A percentile compares a stretch with the other conserved stretches of the same genome.
Evolutionary conservation across 2,797 vertebrate genomes (phyloP).

Genomic region (Mormyrops attenuatus): DNA sequence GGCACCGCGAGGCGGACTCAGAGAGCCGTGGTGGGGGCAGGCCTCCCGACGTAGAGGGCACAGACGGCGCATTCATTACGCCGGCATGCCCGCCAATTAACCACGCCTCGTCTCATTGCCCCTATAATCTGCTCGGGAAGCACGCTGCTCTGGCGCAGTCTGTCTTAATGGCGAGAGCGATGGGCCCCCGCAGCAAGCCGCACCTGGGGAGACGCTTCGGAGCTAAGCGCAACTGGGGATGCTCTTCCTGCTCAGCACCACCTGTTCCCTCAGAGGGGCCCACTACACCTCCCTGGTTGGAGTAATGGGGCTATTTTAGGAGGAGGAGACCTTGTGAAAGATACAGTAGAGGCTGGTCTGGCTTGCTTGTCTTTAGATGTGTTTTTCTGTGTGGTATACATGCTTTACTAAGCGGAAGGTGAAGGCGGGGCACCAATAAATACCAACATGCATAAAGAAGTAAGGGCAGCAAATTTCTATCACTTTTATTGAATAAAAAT

Average conservation of each 20-base stretch:
- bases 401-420: not conserved
- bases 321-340: not conserved
- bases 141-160: conserved; percentile 25
- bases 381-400: not conserved
- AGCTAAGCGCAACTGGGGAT: not conserved
- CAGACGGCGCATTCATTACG: conserved; percentile 33
- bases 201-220: not conserved
- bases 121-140: conserved; percentile 32
- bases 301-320: not conserved
- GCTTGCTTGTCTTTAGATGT: not conserved
- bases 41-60: conserved; percentile 24
- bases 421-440: not conserved
- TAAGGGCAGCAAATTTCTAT: not conserved
- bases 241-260: conserved; percentile 12
- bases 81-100: conserved; percentile 31
- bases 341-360: not conserved
- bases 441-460: not conserved
- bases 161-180: conserved; percentile 24
- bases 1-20: conserved; percentile 2
- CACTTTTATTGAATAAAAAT: not conserved
- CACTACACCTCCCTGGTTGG: conserved; percentile 20
- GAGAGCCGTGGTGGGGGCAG: not conserved
- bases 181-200: conserved; percentile 19
- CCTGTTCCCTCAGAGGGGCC: conserved; percentile 29
- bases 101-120: conserved; percentile 31